Percentiles rank a stretch among this genome's conserved stretches.
phyloP scores from a whole-genome alignment of 2,113 vertebrate species.

The Megaceryle maxima region DNA sequence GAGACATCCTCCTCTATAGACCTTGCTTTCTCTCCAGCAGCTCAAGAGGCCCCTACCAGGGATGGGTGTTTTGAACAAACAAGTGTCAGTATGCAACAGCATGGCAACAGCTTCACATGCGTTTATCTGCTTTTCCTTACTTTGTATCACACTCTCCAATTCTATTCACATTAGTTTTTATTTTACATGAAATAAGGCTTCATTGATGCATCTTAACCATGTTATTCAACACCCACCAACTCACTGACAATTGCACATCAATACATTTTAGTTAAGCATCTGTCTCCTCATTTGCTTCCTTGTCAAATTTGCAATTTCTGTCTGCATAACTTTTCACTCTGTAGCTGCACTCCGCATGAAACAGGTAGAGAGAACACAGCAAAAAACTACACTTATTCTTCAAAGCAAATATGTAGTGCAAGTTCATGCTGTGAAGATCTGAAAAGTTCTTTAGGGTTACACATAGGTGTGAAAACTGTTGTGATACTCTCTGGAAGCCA shows the following conservation, averaged over 20 bases:
- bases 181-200: background rate
- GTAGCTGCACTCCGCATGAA: slow-evolving; percentile 60
- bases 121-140: slow-evolving; percentile 18
- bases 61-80: background rate
- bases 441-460: slow-evolving; percentile 65
- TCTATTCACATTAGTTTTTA: slow-evolving; percentile 23
- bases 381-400: slow-evolving; percentile 60
- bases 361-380: slow-evolving; percentile 72
- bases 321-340: slow-evolving; percentile 82
- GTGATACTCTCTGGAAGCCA: slow-evolving; percentile 41
- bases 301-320: slow-evolving; percentile 78
- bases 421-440: slow-evolving; percentile 75
- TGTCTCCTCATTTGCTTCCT: slow-evolving; percentile 71
- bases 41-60: background rate
- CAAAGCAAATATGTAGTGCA: slow-evolving; percentile 68
- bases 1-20: background rate
- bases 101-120: background rate
- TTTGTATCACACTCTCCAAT: slow-evolving; percentile 1
- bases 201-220: slow-evolving; percentile 13
- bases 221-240: slow-evolving; percentile 48
- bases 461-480: slow-evolving; percentile 69
- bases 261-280: slow-evolving; percentile 65
- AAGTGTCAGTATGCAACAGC: background rate
- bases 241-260: slow-evolving; percentile 62
- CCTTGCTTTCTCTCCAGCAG: background rate